Conservation (phyloP, 1,140 invertebrate genomes). For the Musca vetustissima region DNA sequence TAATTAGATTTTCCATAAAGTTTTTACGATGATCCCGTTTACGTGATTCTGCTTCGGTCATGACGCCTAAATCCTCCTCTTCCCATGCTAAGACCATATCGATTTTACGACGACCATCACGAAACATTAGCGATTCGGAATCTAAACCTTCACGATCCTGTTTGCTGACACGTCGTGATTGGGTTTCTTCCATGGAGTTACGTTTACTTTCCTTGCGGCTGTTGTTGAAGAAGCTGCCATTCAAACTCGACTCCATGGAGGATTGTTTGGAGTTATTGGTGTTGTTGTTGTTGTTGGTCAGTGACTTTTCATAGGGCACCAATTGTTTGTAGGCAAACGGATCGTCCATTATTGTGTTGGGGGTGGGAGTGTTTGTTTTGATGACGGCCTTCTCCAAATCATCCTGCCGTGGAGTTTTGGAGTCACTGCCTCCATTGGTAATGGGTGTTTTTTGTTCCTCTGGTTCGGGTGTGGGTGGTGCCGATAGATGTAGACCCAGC, state of each 20-base stretch:
- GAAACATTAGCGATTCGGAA: slow-evolving; percentile 71
- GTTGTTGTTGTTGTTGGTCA: too few species aligned
- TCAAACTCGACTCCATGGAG: slow-evolving; percentile 35
- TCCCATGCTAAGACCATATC: slow-evolving; percentile 90
- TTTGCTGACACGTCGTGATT: slow-evolving; percentile 46
- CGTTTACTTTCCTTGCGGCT: slow-evolving; percentile 50
- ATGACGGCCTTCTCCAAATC: background rate
- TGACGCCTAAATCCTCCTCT: slow-evolving; percentile 74
- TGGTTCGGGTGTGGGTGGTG: slow-evolving; percentile 25
- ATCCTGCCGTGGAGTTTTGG: too few species aligned
- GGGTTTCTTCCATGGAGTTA: slow-evolving; percentile 40
- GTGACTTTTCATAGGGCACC: slow-evolving; percentile 35
- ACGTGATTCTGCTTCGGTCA: slow-evolving; percentile 73
- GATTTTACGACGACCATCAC: slow-evolving; percentile 80
- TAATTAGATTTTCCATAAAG: slow-evolving; percentile 65
- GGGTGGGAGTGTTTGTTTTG: background rate
- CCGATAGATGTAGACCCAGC: slow-evolving; percentile 39
- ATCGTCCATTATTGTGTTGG: slow-evolving; percentile 35
- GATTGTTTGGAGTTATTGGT: slow-evolving; percentile 35
- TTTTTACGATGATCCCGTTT: slow-evolving; percentile 68
- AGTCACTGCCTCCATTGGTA: too few species aligned
- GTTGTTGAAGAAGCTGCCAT: slow-evolving; percentile 39
- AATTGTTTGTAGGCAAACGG: slow-evolving; percentile 47
- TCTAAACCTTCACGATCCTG: slow-evolving; percentile 59
- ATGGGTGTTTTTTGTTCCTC: background rate